Base-by-base conservation (phyloP, 2,888 invertebrate genomes). In the Seladonia tumulorum region DNA sequence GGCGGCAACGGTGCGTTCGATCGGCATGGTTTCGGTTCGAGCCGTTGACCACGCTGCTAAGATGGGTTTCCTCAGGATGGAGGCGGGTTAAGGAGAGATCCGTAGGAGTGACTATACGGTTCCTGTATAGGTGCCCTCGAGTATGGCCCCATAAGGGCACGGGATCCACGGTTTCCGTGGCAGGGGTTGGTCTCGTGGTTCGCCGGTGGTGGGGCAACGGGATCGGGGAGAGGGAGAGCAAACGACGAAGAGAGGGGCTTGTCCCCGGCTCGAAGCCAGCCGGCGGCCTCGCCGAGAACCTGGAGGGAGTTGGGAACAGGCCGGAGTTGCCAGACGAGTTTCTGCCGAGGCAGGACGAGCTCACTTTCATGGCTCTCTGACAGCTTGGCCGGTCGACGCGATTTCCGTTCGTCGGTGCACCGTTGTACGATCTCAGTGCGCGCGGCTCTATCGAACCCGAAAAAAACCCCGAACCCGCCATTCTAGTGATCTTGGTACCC, bases 251-350 rank as follows among this genome's bases (percentile, higher is more conserved):
- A 81, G 91, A 82, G 87, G 87, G 88, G 89, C 84, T 53, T 83
- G 83, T 77, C 83, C 83, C 78, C 87, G 87, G 42, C 80, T 76
- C 85, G 25, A 73, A 91, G 86, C 87, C 86, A 90, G 90, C 90
- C 89, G 89, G 84, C 89, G 89, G 87, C 86, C 86, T 85, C 81
- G 89, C 82, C 84, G 53, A n/a, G 77, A 82, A 86, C 82, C 89
- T 89, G 91, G 92, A 92, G 92, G 91, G 93, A 93, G 92, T 92
- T 92, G 70, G 84, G 85, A 87, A 83, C 90, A 88, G 79, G 81
- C 77, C 87, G 73, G 91, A 93, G 92, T 93, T 91, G 94, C 92
- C 94, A 94, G 94, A 94, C 94, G 94, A 93, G 94, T 94, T 94
- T 93, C 92, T 93, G 93, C 93, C 92, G 92, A 91, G 92, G 92